These are phyloP conservation scores for Caretta caretta DNA, from an alignment of 2,113 vertebrate species.

Conservation along the genomic window DNA sequence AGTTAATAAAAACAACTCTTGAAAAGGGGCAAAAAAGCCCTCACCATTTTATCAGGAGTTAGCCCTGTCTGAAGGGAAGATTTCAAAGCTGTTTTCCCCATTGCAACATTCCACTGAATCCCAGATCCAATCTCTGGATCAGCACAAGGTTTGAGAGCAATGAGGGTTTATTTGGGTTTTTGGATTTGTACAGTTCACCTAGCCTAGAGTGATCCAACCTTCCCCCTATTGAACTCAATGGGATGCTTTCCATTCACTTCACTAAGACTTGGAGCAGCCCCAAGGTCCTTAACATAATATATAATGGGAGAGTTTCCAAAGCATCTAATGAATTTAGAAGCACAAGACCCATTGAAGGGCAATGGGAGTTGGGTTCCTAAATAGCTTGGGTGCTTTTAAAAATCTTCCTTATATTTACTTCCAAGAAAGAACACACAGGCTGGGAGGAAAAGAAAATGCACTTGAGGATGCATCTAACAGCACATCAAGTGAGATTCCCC, in stretches of 20 bases:
- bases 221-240: accelerated
- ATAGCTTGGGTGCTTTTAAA: neutral
- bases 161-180: neutral
- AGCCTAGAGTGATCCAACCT: neutral
- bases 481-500: neutral
- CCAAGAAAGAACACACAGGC: neutral
- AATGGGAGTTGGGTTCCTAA: neutral
- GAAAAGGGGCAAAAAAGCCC: neutral
- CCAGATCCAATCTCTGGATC: neutral
- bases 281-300: neutral
- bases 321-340: neutral
- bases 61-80: neutral
- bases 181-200: neutral
- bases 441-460: neutral
- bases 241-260: neutral
- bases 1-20: accelerated
- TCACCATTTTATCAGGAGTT: accelerated
- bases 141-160: neutral
- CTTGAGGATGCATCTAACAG: neutral
- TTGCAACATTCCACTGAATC: neutral
- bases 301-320: neutral
- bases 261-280: neutral
- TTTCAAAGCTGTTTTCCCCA: neutral
- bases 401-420: neutral
- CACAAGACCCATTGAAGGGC: neutral